Evolutionary conservation across 2,888 invertebrate genomes (phyloP).

Genomic region (Tachina grossa): DNA sequence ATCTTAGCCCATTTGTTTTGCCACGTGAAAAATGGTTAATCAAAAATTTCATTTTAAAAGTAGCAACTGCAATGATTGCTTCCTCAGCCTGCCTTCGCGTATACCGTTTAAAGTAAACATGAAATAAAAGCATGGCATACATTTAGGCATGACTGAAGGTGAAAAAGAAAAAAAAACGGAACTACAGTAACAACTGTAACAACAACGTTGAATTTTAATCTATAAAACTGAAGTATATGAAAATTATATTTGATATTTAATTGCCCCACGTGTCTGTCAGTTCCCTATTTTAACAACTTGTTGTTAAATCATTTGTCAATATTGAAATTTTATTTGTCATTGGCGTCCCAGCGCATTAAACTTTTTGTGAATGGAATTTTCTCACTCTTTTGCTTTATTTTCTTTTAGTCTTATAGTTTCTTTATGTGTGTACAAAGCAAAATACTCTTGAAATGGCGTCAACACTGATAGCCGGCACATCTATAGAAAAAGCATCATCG

Average conservation of each 20-base stretch:
- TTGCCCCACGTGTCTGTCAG: conserved; percentile 5
- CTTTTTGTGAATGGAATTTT: conserved; percentile 20
- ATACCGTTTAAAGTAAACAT: neutral
- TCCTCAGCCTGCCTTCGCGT: neutral
- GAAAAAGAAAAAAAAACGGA: neutral
- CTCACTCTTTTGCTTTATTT: neutral
- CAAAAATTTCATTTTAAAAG: conserved; percentile 44
- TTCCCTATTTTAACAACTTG: conserved; percentile 29
- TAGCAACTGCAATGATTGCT: conserved; percentile 16
- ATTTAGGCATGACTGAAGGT: conserved; percentile 4
- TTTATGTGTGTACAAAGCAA: neutral
- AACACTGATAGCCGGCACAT: neutral
- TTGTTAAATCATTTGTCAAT: conserved; percentile 68
- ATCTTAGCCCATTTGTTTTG: conserved; percentile 31
- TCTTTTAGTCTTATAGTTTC: neutral
- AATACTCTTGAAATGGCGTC: conserved; percentile 23
- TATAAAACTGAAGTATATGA: neutral
- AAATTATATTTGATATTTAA: neutral
- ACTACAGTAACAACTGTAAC: neutral
- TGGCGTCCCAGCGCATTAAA: conserved; percentile 56
- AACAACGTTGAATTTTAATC: too few species aligned
- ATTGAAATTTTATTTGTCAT: conserved; percentile 59
- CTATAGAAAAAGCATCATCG: neutral
- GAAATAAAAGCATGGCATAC: conserved; percentile 6
- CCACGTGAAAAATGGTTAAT: conserved; percentile 42